phyloP scores from a whole-genome alignment of 2,888 invertebrate genomes.

The Ectemnius lituratus region DNA sequence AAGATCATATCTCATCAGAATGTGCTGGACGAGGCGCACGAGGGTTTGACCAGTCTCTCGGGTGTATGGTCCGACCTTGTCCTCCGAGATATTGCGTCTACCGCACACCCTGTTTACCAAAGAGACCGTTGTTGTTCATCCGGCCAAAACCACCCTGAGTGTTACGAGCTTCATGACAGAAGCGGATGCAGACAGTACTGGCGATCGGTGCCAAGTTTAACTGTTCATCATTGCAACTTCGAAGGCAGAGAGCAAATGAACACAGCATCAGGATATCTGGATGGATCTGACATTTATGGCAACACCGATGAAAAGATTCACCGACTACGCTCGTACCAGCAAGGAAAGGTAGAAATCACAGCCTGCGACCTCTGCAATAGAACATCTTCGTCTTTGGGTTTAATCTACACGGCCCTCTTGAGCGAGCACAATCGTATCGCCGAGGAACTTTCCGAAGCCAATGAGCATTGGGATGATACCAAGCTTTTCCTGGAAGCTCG shows the following conservation, averaged over 20 bases:
- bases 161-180: slow-evolving; percentile 76
- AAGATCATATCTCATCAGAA: slow-evolving; percentile 60
- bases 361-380: slow-evolving; percentile 82
- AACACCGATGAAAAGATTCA: slow-evolving; percentile 86
- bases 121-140: slow-evolving; percentile 64
- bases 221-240: slow-evolving; percentile 69
- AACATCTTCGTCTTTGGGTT: slow-evolving; percentile 81
- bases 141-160: slow-evolving; percentile 79
- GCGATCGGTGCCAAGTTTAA: slow-evolving; percentile 82
- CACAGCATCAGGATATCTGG: slow-evolving; percentile 89
- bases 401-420: slow-evolving; percentile 85
- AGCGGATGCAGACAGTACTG: slow-evolving; percentile 83
- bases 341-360: slow-evolving; percentile 84
- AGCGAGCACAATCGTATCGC: slow-evolving; percentile 91
- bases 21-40: slow-evolving; percentile 81
- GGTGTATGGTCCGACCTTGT: slow-evolving; percentile 90
- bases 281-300: slow-evolving; percentile 91
- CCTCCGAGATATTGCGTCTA: slow-evolving; percentile 85
- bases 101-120: slow-evolving; percentile 80
- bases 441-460: slow-evolving; percentile 83
- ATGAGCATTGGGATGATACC: slow-evolving; percentile 89
- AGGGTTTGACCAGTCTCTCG: slow-evolving; percentile 87
- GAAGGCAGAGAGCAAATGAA: slow-evolving; percentile 91
- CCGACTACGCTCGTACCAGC: slow-evolving; percentile 84
- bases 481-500: slow-evolving; percentile 87